Evolutionary conservation across 2,797 vertebrate genomes (phyloP).

Genomic region (Sebastes glaucus): DNA sequence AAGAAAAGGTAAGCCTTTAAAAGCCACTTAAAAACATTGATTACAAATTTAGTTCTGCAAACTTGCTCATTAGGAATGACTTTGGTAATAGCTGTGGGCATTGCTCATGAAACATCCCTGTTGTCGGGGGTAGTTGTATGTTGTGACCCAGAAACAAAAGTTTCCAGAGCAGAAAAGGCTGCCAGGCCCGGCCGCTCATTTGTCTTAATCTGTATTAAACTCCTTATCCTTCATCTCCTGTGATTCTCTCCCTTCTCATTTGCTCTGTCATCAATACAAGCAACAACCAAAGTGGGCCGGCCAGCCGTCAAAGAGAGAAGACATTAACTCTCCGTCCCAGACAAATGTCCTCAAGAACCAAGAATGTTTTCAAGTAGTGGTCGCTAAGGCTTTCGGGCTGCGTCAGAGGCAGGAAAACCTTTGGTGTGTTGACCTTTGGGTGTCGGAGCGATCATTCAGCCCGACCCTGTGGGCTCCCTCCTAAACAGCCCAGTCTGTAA

Average conservation of each 20-base stretch:
- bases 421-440: constrained; percentile 53
- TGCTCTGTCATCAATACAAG: constrained; percentile 48
- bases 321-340: constrained; percentile 23
- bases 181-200: constrained; percentile 40
- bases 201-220: constrained; percentile 61
- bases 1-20: constrained; percentile 40
- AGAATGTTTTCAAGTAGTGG: constrained; percentile 5
- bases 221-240: constrained; percentile 53
- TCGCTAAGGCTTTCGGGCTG: constrained; percentile 20
- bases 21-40: constrained; percentile 44
- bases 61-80: constrained; percentile 35
- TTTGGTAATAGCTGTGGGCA: constrained; percentile 26
- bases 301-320: constrained; percentile 29
- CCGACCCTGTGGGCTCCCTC: constrained; percentile 43
- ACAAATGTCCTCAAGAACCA: constrained; percentile 37
- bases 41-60: constrained; percentile 34
- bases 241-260: constrained; percentile 60
- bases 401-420: constrained; percentile 14
- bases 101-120: constrained; percentile 25
- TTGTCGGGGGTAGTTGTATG: constrained; percentile 27
- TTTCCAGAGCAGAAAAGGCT: background rate
- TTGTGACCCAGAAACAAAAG: constrained; percentile 49
- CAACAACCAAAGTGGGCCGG: background rate
- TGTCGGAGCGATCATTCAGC: constrained; percentile 66
- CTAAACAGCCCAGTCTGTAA: constrained; percentile 24